Conservation (phyloP, 2,797 vertebrate species). For the Rhinophrynus dorsalis region DNA sequence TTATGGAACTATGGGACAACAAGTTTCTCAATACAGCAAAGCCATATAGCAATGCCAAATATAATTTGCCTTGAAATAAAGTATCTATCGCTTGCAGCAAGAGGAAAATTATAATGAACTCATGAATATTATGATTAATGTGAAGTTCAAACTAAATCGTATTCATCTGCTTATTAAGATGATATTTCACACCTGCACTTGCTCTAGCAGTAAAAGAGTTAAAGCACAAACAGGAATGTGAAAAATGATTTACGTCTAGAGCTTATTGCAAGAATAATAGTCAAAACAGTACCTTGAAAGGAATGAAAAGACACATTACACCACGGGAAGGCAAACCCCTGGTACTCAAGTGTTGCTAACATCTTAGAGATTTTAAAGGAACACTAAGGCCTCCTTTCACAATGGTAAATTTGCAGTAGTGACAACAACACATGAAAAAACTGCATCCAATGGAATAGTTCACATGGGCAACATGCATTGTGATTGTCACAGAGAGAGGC, state of each 20-base stretch:
- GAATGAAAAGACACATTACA: not conserved
- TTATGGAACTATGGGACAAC: not conserved
- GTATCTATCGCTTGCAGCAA: slow-evolving; percentile 33
- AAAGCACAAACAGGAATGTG: slow-evolving; percentile 13
- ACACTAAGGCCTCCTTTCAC: too few relatives aligned
- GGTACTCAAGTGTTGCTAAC: not conserved
- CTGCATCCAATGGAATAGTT: too few relatives aligned
- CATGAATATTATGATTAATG: slow-evolving; percentile 51
- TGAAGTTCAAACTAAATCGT: slow-evolving; percentile 39
- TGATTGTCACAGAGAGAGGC: too few relatives aligned
- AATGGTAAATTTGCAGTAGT: too few relatives aligned
- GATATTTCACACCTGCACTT: slow-evolving; percentile 44
- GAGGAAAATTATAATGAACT: slow-evolving; percentile 42
- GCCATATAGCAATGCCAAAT: slow-evolving; percentile 28
- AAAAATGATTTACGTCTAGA: slow-evolving; percentile 20
- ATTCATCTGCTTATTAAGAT: slow-evolving; percentile 47
- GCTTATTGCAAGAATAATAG: not conserved
- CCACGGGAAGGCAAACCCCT: not conserved
- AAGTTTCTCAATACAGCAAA: not conserved
- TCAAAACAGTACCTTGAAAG: too few relatives aligned
- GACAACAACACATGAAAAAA: too few relatives aligned
- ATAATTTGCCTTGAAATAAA: slow-evolving; percentile 46
- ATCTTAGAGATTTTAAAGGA: too few relatives aligned
- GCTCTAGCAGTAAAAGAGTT: slow-evolving; percentile 36
- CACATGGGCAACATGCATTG: too few relatives aligned